A percentile compares a stretch with the other conserved stretches of the same genome.
Conservation (phyloP, 1,140 invertebrate genomes). For the Cydia splendana region DNA sequence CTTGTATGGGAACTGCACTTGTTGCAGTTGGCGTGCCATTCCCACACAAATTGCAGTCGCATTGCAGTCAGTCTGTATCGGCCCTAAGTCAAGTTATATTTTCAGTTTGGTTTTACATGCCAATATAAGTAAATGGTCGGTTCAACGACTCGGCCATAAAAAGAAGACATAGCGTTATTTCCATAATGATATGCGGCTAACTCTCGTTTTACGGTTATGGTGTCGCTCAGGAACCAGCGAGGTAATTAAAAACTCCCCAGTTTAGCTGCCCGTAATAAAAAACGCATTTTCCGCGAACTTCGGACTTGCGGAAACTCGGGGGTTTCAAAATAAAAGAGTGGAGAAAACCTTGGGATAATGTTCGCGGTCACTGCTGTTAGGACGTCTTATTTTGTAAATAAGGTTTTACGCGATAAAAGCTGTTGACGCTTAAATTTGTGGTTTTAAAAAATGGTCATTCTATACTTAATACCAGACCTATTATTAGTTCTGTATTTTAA, state of each 20-base stretch:
- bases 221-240: neutral
- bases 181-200: neutral
- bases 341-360: slow-evolving; percentile 1
- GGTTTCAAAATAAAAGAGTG: neutral
- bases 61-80: too few relatives aligned
- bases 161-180: neutral
- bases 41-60: too few relatives aligned
- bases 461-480: too few relatives aligned
- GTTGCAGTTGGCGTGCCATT: too few relatives aligned
- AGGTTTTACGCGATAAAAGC: neutral
- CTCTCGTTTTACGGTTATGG: neutral
- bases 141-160: neutral
- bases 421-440: neutral
- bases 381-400: neutral
- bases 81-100: neutral
- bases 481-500: too few relatives aligned
- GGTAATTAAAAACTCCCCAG: slow-evolving; percentile 10
- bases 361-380: neutral
- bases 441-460: neutral
- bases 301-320: neutral
- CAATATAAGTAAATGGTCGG: neutral
- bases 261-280: slow-evolving; percentile 8
- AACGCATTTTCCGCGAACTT: neutral
- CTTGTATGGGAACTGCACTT: too few relatives aligned
- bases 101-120: neutral